Base-by-base conservation (phyloP, 2,797 vertebrate genomes). In the Girardinus metallicus region DNA sequence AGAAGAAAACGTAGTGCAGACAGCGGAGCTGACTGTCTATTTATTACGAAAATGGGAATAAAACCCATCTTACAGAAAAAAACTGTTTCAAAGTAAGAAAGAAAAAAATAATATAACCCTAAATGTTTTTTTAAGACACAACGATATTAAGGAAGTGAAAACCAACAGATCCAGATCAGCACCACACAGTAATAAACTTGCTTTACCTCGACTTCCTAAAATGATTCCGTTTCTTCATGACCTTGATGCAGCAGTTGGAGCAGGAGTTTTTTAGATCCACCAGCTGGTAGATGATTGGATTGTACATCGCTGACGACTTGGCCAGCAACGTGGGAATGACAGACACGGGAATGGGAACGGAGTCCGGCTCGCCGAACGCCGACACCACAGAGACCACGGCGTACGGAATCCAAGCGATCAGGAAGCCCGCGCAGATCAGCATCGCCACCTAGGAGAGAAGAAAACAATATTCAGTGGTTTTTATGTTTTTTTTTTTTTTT, bases 211-310 rank as follows among this genome's bases (percentile, higher is more conserved):
- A 95, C 76, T 93, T 96, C 88, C 93, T 94, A 77, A 87, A 91
- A 84, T 94, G 93, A 57, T 87, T 94, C 82, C 89, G 95, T 87
- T 95, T 96, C 83, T 93, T 95, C 85, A 93, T 73, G 53, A 71
- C 76, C 86, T 89, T 95, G 73, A 93, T 90, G 68, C 95, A 95
- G 79, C 87, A 83, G 1, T 87, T 66, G n/a, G 92, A 90, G 73
- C 96, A 97, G 72, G 95, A 83, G 55, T 94, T 94, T 87, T 95
- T 97, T 81, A 96, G 96, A 34, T 97, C 94, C 7, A 97, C 96
- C n/a, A 99, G 93, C 92, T 99, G 98, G 93, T 99, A 99, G 83
- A 99, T 99, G 87, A 99, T 97, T 5, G 98, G 98, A 90, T 99
- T 99, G 94, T 99, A 99, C 97, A 99, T 97, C 39, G 98, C 97